A percentile compares a stretch with the other conserved stretches of the same genome.
These are phyloP conservation scores for Congeria kusceri DNA, from an alignment of 2,888 invertebrate genomes.

Conservation along the genomic window DNA sequence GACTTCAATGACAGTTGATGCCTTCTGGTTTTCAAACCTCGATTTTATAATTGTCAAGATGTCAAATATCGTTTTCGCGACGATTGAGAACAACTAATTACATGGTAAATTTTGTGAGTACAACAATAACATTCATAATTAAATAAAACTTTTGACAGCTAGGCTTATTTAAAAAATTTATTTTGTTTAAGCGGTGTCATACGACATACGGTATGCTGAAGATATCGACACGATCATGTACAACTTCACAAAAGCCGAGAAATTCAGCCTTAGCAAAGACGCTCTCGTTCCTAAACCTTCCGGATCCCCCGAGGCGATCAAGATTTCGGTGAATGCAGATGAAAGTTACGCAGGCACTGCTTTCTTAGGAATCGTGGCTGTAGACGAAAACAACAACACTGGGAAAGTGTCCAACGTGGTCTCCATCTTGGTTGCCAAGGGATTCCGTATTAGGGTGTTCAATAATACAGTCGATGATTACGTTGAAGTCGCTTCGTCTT, in stretches of 20 bases:
- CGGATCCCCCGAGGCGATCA: background rate
- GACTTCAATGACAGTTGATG: too few relatives aligned
- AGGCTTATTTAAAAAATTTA: background rate
- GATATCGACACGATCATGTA: background rate
- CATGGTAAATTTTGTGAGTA: too few relatives aligned
- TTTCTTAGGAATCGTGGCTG: background rate
- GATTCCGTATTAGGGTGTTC: background rate
- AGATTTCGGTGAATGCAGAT: background rate
- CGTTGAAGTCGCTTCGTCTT: too few relatives aligned
- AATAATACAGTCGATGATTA: background rate
- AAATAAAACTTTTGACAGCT: background rate
- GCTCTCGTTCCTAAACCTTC: background rate
- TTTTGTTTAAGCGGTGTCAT: background rate
- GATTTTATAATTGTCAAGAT: background rate
- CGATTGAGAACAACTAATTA: background rate
- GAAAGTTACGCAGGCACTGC: background rate
- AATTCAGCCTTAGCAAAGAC: background rate
- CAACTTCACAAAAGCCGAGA: background rate
- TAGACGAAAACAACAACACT: background rate
- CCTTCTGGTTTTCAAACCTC: too few relatives aligned
- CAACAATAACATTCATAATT: background rate
- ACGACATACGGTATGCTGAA: background rate
- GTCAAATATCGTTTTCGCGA: background rate
- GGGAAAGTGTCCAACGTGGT: constrained; percentile 3
- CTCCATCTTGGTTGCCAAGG: background rate